phyloP scores from a whole-genome alignment of 2,113 vertebrate genomes.

The Limanda limanda region DNA sequence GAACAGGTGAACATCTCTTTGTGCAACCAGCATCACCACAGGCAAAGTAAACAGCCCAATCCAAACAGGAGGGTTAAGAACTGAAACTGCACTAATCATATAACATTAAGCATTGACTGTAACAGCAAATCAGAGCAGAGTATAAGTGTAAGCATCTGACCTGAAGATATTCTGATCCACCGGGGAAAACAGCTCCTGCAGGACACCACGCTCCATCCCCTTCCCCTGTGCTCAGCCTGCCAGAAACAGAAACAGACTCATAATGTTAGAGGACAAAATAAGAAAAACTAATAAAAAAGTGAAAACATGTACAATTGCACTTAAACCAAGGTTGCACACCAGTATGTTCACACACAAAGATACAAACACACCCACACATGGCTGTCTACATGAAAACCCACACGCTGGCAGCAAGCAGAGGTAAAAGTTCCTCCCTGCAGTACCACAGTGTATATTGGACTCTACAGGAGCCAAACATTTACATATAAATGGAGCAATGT shows the following conservation, averaged over 20 bases:
- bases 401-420: background rate
- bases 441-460: constrained; percentile 13
- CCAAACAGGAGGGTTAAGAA: no score
- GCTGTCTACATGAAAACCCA: constrained; percentile 6
- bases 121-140: background rate
- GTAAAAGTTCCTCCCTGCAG: background rate
- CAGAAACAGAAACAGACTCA: background rate
- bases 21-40: no score
- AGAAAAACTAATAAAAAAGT: background rate
- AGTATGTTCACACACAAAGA: constrained; percentile 6
- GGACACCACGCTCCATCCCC: constrained; percentile 97
- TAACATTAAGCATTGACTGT: no score
- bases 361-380: constrained; percentile 3
- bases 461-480: constrained; percentile 30
- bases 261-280: background rate
- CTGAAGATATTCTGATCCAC: constrained; percentile 90
- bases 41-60: no score
- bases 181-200: constrained; percentile 87
- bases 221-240: constrained; percentile 89
- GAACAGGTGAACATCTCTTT: no score
- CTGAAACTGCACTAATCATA: no score
- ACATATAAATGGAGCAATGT: constrained; percentile 24
- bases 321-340: constrained; percentile 18
- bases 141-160: constrained; percentile 40
- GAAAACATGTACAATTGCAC: background rate